Evolutionary conservation across 2,113 vertebrate genomes (phyloP), one percentile per base, ranked within the genome.

Genomic region (Pollachius pollachius): DNA sequence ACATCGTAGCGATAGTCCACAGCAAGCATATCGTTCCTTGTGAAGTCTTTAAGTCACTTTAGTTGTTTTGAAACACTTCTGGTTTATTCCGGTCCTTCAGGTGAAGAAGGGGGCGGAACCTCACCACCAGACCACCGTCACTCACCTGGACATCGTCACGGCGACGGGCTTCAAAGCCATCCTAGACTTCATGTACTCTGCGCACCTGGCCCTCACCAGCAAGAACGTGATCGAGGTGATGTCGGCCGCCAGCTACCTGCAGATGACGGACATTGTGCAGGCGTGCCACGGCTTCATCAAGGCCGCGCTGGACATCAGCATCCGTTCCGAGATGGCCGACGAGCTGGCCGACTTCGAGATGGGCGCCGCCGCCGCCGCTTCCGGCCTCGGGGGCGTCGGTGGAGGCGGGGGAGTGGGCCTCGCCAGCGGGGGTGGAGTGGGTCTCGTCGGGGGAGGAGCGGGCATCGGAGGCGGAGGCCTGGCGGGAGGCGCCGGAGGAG

Each of bases 181-280:
- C 85, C 94, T 99, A 64, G 97, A 99, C 92, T 99, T 99, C 91
- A 99, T 99, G 97, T 99, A 99, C 60, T 99, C 97, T 0, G 97
- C 97, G 0, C 97, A 97, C 88, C 92, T 99, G 6, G 96, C 96
- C 0, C 94, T 99, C 82, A 99, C 95, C 87, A 98, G 97, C 89
- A 93, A 97, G 76, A 99, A 99, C 2, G 97, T 98, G 82, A 99
- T 99, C 0, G 97, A 99, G 87, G 97, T 99, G 73, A 99, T 99
- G 97, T 99, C 97, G 0, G 97, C 97, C 0, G 97, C 97, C 70
- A 99, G 97, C 91, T 99, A 98, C 79, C 92, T 99, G 82, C 97
- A 99, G 84, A 99, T 99, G 97, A 99, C 97, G 0, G 97, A 99
- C 82, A 98, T 99, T 0, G 97, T 99, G 16, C 96, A 98, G 78